Base-by-base conservation (phyloP, 2,797 vertebrate species). In the Pantherophis vulpinus region DNA sequence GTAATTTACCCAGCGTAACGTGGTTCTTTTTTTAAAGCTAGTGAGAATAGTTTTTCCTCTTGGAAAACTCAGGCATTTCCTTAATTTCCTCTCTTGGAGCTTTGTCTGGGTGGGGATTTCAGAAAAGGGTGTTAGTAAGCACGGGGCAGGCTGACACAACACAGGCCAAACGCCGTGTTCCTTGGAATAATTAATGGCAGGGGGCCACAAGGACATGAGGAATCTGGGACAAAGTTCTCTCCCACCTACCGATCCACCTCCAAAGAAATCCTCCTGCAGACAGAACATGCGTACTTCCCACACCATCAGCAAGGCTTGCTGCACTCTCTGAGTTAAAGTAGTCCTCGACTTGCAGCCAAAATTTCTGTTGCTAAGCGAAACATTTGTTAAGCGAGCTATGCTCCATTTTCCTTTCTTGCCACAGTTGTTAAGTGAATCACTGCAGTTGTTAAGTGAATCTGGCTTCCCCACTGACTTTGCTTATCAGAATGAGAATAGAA, bases 71-170 rank as follows among this genome's bases (percentile, higher is more conserved):
- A 96, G 94, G 94, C 96, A 96, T 97, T 97, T 97, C 96, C 92
- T 90, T 96, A 94, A 94, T 96, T 97, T 97, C 96, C 96, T 97
- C 94, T 95, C 94, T 95, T 93, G 59, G 92, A 94, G 95, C 95
- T 96, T 97, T 96, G 96, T 97, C 96, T 96, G 96, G 95, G 95
- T 95, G 95, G 95, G 74, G 96, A 96, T 97, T 96, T 97, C 94
- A 94, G 96, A 96, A 96, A 96, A 97, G 95, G 93, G 96, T 94
- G 37, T 37, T 60, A 13, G 8, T 61, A 25, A 12, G 58, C 87
- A 5, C 59, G 42, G 60, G 29, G 42, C 60, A 1, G 16, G 61
- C 37, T 5, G 16, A 27, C 55, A 23, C 12, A 12, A 9, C 37
- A 3, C 74, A 12, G 47, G n/a, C 59, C 60, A 16, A 32, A 20